Percentiles rank a stretch among this genome's conserved stretches.
Conservation (phyloP, 1,140 invertebrate species). For the Brachionus manjavacas region DNA sequence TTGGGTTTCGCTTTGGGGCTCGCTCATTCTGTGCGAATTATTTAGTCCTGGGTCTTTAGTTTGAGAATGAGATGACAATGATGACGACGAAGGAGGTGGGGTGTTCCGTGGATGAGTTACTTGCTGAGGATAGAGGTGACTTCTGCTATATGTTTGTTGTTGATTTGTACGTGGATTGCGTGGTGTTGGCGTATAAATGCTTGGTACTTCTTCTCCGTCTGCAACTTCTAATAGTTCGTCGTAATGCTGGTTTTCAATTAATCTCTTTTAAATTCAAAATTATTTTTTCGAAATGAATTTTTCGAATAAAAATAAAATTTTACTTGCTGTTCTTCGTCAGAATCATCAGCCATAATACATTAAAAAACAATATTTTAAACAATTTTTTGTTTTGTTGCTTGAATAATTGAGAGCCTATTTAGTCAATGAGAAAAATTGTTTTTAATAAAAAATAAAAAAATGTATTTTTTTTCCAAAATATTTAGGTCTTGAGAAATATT, state of each 20-base stretch:
- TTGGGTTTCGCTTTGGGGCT: neutral
- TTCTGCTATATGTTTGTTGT: neutral
- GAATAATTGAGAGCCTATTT: neutral
- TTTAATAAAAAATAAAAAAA: neutral
- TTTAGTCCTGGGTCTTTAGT: neutral
- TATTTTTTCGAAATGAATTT: neutral
- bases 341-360: constrained; percentile 42
- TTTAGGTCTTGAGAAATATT: constrained; percentile 12
- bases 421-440: neutral
- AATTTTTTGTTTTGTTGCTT: neutral
- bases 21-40: neutral
- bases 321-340: constrained; percentile 41
- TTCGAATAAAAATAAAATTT: constrained; percentile 9
- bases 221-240: constrained; percentile 51
- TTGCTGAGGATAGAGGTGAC: constrained; percentile 43
- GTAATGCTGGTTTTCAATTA: constrained; percentile 52
- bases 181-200: constrained; percentile 52
- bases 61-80: neutral
- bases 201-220: constrained; percentile 55
- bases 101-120: constrained; percentile 36
- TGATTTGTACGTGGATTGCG: constrained; percentile 43
- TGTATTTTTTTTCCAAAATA: neutral
- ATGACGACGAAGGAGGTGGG: constrained; percentile 13
- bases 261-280: neutral
- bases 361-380: neutral